Evolutionary conservation across 2,888 invertebrate species (phyloP).

Genomic region (Erannis defoliaria): DNA sequence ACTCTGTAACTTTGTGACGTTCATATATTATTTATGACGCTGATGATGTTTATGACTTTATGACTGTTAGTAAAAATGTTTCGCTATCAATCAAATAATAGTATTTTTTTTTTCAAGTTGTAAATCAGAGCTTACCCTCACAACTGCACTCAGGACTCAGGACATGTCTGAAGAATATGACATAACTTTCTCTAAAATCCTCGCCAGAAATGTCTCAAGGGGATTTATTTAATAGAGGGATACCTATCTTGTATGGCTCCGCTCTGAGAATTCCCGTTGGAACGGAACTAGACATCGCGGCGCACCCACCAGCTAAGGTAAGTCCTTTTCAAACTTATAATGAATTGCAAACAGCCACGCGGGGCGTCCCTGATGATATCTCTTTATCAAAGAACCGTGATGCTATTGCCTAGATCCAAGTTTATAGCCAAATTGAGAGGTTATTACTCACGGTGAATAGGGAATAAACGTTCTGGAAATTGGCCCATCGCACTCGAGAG

Average conservation of each 20-base stretch:
- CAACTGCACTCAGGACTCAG: not conserved
- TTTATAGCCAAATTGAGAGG: conserved; percentile 30
- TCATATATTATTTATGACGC: not conserved
- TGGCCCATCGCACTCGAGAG: conserved; percentile 8
- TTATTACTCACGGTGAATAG: conserved; percentile 25
- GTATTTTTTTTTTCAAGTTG: too few relatives aligned
- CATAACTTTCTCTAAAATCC: conserved; percentile 34
- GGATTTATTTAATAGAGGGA: conserved; percentile 39
- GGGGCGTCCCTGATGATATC: conserved; percentile 45
- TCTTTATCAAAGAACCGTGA: conserved; percentile 44
- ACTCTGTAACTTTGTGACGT: conserved; percentile 17
- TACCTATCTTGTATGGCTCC: conserved; percentile 32
- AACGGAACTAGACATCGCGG: conserved; percentile 23
- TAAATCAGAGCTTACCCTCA: not conserved
- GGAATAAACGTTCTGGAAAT: conserved; percentile 28
- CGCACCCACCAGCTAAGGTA: conserved; percentile 47
- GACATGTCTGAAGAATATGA: not conserved
- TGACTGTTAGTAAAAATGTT: too few relatives aligned
- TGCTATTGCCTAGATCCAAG: conserved; percentile 28
- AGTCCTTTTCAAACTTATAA: conserved; percentile 57
- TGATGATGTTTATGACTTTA: conserved; percentile 13
- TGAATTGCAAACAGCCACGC: conserved; percentile 54
- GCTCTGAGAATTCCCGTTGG: conserved; percentile 33
- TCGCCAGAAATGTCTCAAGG: conserved; percentile 37
- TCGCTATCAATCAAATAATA: too few relatives aligned